Evolutionary conservation across 2,888 invertebrate genomes (phyloP).

Genomic region (Metallyticus violacea): DNA sequence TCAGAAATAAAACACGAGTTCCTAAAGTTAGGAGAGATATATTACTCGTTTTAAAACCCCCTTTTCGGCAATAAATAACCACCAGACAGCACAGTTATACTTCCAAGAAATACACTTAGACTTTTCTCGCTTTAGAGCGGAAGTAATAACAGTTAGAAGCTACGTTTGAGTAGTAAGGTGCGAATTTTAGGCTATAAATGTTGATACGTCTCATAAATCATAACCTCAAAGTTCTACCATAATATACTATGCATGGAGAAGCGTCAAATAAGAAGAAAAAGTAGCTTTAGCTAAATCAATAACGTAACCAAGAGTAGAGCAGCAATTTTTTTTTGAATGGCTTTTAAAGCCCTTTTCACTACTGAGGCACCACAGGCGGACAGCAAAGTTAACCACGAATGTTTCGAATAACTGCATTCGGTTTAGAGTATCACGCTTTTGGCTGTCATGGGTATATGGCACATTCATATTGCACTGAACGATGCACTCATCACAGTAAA

Average conservation of each 20-base stretch:
- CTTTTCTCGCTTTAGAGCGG: not conserved
- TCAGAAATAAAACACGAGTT: not conserved
- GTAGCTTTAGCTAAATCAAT: not conserved
- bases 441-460: too few species aligned
- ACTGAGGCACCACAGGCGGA: too few species aligned
- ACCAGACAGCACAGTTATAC: not conserved
- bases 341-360: too few species aligned
- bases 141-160: not conserved
- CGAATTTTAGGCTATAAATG: not conserved
- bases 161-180: not conserved
- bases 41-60: not conserved
- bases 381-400: too few species aligned
- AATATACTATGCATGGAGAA: not conserved
- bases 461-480: too few species aligned
- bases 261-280: not conserved
- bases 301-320: too few species aligned
- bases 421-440: too few species aligned
- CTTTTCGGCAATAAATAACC: not conserved
- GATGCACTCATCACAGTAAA: too few species aligned
- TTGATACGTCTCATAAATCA: not conserved
- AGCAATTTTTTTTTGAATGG: too few species aligned
- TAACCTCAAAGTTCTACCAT: not conserved
- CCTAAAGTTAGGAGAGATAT: not conserved
- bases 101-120: not conserved
- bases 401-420: too few species aligned